phyloP scores from a whole-genome alignment of 2,113 vertebrate genomes.

The Hippotragus niger region DNA sequence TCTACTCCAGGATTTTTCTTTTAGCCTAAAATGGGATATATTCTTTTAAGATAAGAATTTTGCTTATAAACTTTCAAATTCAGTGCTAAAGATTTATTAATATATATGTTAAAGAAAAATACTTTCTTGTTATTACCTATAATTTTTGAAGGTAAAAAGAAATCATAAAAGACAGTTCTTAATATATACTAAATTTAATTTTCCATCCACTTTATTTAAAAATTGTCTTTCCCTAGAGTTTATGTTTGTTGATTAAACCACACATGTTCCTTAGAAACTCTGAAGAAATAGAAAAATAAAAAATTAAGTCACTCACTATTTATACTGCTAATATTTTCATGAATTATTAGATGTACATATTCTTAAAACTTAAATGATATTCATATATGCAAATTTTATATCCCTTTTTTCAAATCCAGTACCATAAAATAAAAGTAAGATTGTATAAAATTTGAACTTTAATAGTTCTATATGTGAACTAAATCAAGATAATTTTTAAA shows the following conservation, averaged over 20 bases:
- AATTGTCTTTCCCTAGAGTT: background rate
- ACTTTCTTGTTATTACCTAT: background rate
- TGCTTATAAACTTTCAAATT: background rate
- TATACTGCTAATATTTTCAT: background rate
- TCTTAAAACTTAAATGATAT: constrained; percentile 11
- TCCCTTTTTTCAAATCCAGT: background rate
- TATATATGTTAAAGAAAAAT: background rate
- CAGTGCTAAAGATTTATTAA: background rate
- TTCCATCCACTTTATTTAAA: background rate
- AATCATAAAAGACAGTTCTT: constrained; percentile 9
- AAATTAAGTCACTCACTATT: background rate
- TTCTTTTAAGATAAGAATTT: constrained; percentile 41
- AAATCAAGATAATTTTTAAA: constrained; percentile 22
- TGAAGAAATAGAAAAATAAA: background rate
- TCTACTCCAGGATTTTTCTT: background rate
- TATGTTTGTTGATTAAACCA: background rate
- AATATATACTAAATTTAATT: background rate
- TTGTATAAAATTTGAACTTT: background rate
- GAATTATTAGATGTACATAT: background rate
- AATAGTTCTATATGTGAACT: background rate
- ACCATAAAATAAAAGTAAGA: constrained; percentile 15
- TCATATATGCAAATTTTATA: background rate
- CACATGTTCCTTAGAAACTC: background rate
- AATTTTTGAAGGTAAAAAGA: constrained; percentile 26
- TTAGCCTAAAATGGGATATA: constrained; percentile 3